Percentiles rank a stretch among this genome's conserved stretches.
phyloP scores from a whole-genome alignment of 2,888 invertebrate genomes.

The Platynereis dumerilii region DNA sequence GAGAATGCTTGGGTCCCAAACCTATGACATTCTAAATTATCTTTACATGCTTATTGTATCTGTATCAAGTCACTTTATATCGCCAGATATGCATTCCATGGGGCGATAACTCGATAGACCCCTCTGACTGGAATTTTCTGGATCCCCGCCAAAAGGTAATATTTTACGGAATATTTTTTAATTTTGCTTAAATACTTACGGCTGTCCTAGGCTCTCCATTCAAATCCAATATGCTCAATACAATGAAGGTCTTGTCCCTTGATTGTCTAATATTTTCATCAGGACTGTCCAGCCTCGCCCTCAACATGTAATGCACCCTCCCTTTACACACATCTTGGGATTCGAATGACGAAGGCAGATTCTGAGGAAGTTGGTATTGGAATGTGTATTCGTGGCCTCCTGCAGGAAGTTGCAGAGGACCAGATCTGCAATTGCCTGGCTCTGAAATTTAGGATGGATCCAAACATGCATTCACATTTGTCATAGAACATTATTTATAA shows the following conservation, averaged over 20 bases:
- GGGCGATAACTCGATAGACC: too few species aligned
- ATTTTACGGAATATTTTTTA: neutral
- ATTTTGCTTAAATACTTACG: conserved; percentile 19
- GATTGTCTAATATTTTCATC: conserved; percentile 28
- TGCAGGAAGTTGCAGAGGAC: conserved; percentile 27
- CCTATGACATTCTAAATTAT: too few species aligned
- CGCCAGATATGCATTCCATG: too few species aligned
- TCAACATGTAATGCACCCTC: conserved; percentile 37
- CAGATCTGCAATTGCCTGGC: conserved; percentile 16
- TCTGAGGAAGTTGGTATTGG: conserved; percentile 33
- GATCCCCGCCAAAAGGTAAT: too few species aligned
- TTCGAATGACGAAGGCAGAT: conserved; percentile 39
- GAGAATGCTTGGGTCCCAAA: too few species aligned
- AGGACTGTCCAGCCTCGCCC: conserved; percentile 36
- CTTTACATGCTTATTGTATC: too few species aligned
- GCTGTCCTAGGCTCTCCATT: conserved; percentile 29
- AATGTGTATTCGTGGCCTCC: conserved; percentile 37
- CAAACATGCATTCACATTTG: too few species aligned
- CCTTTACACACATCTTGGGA: conserved; percentile 34
- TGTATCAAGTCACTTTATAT: too few species aligned
- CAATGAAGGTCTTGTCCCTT: conserved; percentile 34
- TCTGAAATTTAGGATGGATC: too few species aligned
- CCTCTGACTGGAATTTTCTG: too few species aligned
- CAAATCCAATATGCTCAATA: conserved; percentile 39
- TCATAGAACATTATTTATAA: too few species aligned